These are phyloP conservation scores for Plagodis pulveraria DNA, from an alignment of 2,888 invertebrate genomes.

Conservation along the genomic window DNA sequence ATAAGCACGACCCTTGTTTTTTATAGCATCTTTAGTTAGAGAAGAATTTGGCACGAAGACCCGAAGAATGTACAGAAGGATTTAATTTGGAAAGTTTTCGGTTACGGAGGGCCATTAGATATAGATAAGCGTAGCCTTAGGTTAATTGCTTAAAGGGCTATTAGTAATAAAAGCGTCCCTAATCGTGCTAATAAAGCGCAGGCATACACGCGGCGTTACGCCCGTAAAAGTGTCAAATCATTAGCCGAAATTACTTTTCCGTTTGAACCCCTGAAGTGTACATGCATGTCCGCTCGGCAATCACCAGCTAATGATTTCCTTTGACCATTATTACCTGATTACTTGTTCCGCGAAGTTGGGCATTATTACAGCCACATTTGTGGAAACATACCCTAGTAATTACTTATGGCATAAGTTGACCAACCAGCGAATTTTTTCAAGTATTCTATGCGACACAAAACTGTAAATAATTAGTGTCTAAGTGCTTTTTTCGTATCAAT, in stretches of 20 bases:
- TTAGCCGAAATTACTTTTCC: slow-evolving; percentile 68
- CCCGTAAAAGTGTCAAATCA: slow-evolving; percentile 72
- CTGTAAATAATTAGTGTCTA: too few species aligned
- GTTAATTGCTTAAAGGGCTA: slow-evolving; percentile 63
- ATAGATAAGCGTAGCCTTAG: slow-evolving; percentile 39
- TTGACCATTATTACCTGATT: slow-evolving; percentile 10
- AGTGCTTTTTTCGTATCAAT: too few species aligned
- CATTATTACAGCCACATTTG: neutral
- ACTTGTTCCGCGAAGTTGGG: slow-evolving; percentile 1
- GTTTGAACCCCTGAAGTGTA: slow-evolving; percentile 43
- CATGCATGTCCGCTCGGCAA: slow-evolving; percentile 13
- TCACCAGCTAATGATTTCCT: slow-evolving; percentile 13
- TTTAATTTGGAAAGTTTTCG: slow-evolving; percentile 25
- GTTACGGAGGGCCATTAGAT: slow-evolving; percentile 21
- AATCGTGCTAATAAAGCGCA: slow-evolving; percentile 63
- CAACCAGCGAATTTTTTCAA: neutral
- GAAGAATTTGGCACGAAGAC: slow-evolving; percentile 18
- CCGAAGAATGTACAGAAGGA: slow-evolving; percentile 21
- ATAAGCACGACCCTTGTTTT: too few species aligned
- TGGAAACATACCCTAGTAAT: too few species aligned
- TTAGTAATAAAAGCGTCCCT: slow-evolving; percentile 67
- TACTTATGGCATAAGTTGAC: neutral
- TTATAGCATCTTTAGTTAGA: slow-evolving; percentile 7
- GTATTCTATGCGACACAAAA: too few species aligned
- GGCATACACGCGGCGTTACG: slow-evolving; percentile 56